Evolutionary conservation across 2,888 invertebrate species (phyloP).

Genomic region (Digitonthophagus gazella): DNA sequence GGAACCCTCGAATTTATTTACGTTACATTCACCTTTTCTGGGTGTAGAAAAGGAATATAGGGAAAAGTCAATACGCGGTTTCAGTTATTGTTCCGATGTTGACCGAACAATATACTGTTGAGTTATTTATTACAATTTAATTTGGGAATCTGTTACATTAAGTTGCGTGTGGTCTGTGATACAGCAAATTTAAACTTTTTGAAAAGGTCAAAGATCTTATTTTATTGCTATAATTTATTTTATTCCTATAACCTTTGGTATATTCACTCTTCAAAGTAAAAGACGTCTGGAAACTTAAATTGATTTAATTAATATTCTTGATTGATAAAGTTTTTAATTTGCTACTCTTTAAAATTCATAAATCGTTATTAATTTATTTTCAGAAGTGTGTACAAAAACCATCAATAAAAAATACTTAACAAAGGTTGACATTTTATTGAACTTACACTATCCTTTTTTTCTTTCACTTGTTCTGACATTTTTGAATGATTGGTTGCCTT

Average conservation of each 20-base stretch:
- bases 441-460: background rate
- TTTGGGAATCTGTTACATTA: conserved; percentile 4
- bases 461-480: background rate
- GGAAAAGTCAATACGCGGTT: too few species aligned
- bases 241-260: background rate
- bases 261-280: too few species aligned
- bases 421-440: background rate
- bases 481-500: background rate
- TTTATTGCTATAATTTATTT: background rate
- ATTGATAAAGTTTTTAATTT: too few species aligned
- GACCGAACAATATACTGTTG: background rate
- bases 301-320: too few species aligned
- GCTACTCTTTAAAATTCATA: too few species aligned
- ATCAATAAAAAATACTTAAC: background rate
- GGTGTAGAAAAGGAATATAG: too few species aligned
- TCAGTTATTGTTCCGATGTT: background rate
- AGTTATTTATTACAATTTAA: conserved; percentile 11
- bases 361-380: too few species aligned
- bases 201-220: too few species aligned
- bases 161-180: conserved; percentile 6
- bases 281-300: too few species aligned
- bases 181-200: background rate
- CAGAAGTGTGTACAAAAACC: too few species aligned
- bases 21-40: background rate
- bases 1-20: background rate